A percentile compares a stretch with the other conserved stretches of the same genome.
Evolutionary conservation across 2,888 invertebrate species (phyloP).

Genomic region (Aradus depressus): DNA sequence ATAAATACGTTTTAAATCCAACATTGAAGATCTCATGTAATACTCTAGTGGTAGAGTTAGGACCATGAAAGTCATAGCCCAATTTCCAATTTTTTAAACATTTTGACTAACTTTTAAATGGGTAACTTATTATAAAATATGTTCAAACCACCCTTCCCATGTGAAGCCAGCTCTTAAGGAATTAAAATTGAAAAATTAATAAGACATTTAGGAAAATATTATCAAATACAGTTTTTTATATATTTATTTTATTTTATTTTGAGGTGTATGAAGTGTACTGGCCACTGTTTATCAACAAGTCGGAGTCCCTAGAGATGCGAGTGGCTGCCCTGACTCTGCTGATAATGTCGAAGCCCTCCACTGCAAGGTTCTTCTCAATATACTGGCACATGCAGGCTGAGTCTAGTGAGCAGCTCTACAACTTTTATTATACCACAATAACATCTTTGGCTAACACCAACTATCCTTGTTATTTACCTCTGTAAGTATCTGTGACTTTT

Average conservation of each 20-base stretch:
- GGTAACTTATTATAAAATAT: no score
- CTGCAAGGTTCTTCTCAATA: conserved; percentile 54
- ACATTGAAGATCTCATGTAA: no score
- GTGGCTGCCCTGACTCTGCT: conserved; percentile 54
- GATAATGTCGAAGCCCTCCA: conserved; percentile 50
- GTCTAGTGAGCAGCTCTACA: conserved; percentile 50
- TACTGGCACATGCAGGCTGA: conserved; percentile 55
- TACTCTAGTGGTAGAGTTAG: no score
- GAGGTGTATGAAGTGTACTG: conserved; percentile 51
- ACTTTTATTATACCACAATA: conserved; percentile 59
- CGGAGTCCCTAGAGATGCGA: conserved; percentile 54
- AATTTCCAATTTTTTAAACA: no score
- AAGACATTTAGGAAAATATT: no score
- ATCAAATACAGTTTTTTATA: no score
- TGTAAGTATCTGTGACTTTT: conserved; percentile 43
- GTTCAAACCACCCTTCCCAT: neutral
- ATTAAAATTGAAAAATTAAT: no score
- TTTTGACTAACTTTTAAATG: no score
- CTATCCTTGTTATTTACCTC: conserved; percentile 52
- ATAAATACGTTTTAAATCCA: no score
- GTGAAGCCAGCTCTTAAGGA: no score
- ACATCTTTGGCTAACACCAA: conserved; percentile 54
- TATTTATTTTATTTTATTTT: conserved; percentile 5
- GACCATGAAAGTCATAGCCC: no score
- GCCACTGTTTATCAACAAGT: conserved; percentile 55